Evolutionary conservation across 1,140 invertebrate species (phyloP).

Genomic region (Alviniconcha marisindica): DNA sequence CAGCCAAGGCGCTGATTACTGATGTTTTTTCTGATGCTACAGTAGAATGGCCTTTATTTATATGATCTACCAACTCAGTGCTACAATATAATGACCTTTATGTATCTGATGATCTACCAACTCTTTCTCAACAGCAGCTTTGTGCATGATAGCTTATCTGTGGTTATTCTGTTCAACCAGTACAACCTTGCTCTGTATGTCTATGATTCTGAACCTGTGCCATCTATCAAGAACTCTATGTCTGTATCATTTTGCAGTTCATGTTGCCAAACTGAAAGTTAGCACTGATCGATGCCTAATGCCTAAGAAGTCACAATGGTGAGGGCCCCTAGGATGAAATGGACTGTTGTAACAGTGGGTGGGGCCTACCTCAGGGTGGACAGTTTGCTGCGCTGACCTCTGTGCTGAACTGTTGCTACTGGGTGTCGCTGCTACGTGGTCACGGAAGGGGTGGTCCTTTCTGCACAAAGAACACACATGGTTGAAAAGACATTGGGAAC

Average conservation of each 20-base stretch:
- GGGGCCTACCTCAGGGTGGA: neutral
- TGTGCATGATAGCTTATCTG: neutral
- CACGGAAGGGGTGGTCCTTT: too few relatives aligned
- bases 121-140: neutral
- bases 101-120: too few relatives aligned
- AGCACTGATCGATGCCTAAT: neutral
- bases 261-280: neutral
- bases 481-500: neutral
- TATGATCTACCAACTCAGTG: too few relatives aligned
- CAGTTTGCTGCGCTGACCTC: too few relatives aligned
- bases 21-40: neutral
- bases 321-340: neutral
- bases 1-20: constrained; percentile 2
- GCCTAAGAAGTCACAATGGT: neutral
- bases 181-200: neutral
- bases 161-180: constrained; percentile 1
- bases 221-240: neutral
- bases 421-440: too few relatives aligned
- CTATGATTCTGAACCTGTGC: neutral
- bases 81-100: too few relatives aligned
- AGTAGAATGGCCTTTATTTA: neutral
- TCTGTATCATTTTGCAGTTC: neutral
- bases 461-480: too few relatives aligned
- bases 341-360: neutral
- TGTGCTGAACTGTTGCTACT: too few relatives aligned